Evolutionary conservation across 2,888 invertebrate genomes (phyloP).

Genomic region (Polydesmus complanatus): DNA sequence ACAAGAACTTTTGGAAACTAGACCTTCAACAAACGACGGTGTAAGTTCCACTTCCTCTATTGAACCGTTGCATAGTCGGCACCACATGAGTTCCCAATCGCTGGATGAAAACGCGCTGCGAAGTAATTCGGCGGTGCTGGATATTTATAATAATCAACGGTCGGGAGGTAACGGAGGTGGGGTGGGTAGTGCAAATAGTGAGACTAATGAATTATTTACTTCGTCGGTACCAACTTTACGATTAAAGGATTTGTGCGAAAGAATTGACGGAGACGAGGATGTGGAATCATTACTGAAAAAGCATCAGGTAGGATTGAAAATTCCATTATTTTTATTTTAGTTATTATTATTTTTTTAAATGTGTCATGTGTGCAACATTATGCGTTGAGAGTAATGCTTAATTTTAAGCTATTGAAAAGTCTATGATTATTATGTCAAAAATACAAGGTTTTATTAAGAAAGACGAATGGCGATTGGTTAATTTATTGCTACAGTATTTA

Average conservation of each 20-base stretch:
- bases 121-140: background rate
- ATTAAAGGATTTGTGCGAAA: background rate
- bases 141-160: background rate
- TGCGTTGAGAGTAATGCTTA: too few species aligned
- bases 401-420: background rate
- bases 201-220: background rate
- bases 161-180: background rate
- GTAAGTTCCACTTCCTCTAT: background rate
- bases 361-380: too few species aligned
- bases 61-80: background rate
- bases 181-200: background rate
- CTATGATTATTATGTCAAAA: background rate
- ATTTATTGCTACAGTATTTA: background rate
- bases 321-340: too few species aligned
- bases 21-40: background rate
- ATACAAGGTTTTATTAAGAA: background rate
- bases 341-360: too few species aligned
- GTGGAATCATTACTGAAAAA: slow-evolving; percentile 5
- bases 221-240: background rate
- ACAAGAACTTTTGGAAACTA: slow-evolving; percentile 29
- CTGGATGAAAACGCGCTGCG: slow-evolving; percentile 6
- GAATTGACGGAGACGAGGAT: slow-evolving; percentile 11
- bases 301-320: slow-evolving; percentile 13
- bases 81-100: slow-evolving; percentile 1
- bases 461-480: background rate